Evolutionary conservation across 2,888 invertebrate species (phyloP).

Genomic region (Clusia tigrina): DNA sequence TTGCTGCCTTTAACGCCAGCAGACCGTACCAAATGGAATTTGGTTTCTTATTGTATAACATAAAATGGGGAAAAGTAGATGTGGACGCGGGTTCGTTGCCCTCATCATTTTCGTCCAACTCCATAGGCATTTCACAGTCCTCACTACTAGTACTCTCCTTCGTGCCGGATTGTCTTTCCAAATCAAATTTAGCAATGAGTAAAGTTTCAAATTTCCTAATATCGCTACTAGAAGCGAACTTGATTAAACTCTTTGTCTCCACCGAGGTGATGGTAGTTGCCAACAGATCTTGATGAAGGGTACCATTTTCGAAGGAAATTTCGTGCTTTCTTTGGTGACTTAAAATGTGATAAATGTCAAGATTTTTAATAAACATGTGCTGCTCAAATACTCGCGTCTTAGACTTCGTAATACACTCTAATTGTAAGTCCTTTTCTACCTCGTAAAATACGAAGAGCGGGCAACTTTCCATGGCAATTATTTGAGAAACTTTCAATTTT

Average conservation of each 20-base stretch:
- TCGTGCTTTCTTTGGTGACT: constrained; percentile 35
- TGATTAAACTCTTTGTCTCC: constrained; percentile 39
- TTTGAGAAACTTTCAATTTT: constrained; percentile 40
- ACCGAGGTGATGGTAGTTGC: constrained; percentile 47
- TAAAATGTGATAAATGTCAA: constrained; percentile 37
- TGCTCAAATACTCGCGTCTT: constrained; percentile 23
- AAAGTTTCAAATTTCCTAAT: constrained; percentile 43
- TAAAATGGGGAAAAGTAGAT: constrained; percentile 26
- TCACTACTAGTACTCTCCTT: not conserved
- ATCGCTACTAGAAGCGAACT: constrained; percentile 25
- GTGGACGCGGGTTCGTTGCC: not conserved
- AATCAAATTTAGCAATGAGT: constrained; percentile 39
- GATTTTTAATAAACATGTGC: constrained; percentile 36
- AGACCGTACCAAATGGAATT: constrained; percentile 47
- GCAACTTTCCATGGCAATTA: constrained; percentile 28
- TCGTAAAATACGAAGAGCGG: constrained; percentile 42
- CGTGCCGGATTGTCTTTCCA: constrained; percentile 21
- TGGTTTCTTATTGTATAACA: constrained; percentile 46
- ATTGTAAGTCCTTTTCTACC: constrained; percentile 24
- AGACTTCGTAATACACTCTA: not conserved
- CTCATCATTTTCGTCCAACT: not conserved
- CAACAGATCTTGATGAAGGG: constrained; percentile 55
- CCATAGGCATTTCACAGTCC: constrained; percentile 21
- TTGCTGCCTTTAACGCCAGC: constrained; percentile 41
- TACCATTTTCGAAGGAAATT: constrained; percentile 41